A percentile compares a stretch with the other conserved stretches of the same genome.
Evolutionary conservation across 2,797 vertebrate species (phyloP).

Genomic region (Glossophaga mutica): DNA sequence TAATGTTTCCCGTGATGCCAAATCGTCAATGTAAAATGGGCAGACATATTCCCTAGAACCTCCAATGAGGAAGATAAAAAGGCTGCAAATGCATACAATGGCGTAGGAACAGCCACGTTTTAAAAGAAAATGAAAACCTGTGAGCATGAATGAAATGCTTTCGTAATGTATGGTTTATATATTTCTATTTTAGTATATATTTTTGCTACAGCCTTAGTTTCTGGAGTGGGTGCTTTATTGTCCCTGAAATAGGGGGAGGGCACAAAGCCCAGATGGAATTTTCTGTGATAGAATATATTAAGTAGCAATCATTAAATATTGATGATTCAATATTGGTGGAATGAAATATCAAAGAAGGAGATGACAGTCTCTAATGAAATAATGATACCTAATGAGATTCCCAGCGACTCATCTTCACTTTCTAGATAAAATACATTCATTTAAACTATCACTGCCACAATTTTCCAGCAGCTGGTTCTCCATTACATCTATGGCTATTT

Average conservation of each 20-base stretch:
- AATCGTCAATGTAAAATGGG: constrained; percentile 35
- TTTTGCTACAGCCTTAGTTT: neutral
- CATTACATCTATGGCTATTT: neutral
- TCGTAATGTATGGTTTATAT: neutral
- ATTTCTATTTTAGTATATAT: neutral
- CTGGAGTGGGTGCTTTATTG: neutral
- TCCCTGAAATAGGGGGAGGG: neutral
- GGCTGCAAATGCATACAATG: neutral
- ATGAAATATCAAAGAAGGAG: constrained; percentile 52
- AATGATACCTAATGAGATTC: constrained; percentile 64
- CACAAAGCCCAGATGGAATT: neutral
- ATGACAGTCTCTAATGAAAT: constrained; percentile 60
- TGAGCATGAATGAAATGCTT: neutral
- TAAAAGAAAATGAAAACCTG: neutral
- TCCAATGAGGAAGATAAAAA: constrained; percentile 35
- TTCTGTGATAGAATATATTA: constrained; percentile 33
- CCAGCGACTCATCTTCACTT: constrained; percentile 42
- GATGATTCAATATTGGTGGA: constrained; percentile 58
- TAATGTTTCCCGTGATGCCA: constrained; percentile 35
- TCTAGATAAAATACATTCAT: constrained; percentile 36
- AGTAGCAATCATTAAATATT: constrained; percentile 65
- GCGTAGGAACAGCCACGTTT: neutral
- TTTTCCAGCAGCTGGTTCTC: constrained; percentile 34
- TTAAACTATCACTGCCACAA: neutral
- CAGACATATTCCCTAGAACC: neutral